These are phyloP conservation scores for Coreoperca whiteheadi DNA, from an alignment of 2,113 vertebrate genomes.

Conservation along the genomic window DNA sequence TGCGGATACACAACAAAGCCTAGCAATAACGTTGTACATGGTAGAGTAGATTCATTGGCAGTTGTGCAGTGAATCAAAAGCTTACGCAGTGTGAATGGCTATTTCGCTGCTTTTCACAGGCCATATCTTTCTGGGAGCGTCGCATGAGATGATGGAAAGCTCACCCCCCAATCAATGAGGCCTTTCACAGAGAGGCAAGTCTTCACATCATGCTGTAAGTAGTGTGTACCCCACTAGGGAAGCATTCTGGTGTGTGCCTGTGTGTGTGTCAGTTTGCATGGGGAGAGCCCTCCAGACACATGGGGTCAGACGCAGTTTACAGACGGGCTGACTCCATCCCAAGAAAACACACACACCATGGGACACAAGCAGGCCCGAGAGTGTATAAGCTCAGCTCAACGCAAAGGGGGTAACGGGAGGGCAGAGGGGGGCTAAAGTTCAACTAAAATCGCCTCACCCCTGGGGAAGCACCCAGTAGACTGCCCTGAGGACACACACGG, in stretches of 20 bases:
- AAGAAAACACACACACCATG: conserved; percentile 39
- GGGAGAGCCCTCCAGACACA: conserved; percentile 45
- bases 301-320: conserved; percentile 74
- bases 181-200: conserved; percentile 53
- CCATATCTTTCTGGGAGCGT: conserved; percentile 20
- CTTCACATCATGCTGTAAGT: conserved; percentile 46
- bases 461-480: conserved; percentile 23
- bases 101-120: conserved; percentile 33
- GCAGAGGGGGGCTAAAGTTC: conserved; percentile 48
- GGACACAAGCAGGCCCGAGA: conserved; percentile 36
- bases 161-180: conserved; percentile 53
- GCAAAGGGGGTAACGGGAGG: conserved; percentile 35
- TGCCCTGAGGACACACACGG: conserved; percentile 18
- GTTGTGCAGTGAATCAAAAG: conserved; percentile 35
- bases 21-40: no score
- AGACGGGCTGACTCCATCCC: conserved; percentile 73
- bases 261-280: conserved; percentile 17
- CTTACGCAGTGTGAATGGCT: conserved; percentile 18
- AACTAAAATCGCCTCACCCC: conserved; percentile 50
- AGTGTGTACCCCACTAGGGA: conserved; percentile 42
- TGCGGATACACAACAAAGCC: not conserved
- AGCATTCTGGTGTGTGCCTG: conserved; percentile 14
- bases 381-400: conserved; percentile 23
- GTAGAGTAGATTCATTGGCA: not conserved
- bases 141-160: conserved; percentile 38